Percentiles rank a stretch among this genome's conserved stretches.
Conservation (phyloP, 2,113 vertebrate genomes). For the Amia ocellicauda region DNA sequence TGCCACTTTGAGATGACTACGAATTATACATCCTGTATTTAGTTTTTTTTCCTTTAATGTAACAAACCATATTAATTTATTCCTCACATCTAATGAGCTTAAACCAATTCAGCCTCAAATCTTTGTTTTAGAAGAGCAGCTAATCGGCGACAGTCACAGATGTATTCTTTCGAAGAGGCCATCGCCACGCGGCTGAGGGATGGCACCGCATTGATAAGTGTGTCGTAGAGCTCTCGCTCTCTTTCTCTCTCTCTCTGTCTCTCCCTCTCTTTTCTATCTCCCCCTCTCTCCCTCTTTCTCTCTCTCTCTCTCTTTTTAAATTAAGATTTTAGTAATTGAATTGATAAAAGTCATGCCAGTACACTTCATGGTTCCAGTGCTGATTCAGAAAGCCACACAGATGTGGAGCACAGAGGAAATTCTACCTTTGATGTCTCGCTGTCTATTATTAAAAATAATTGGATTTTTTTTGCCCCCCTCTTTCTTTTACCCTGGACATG, state of each 20-base stretch:
- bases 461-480: slow-evolving; percentile 47
- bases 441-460: slow-evolving; percentile 71
- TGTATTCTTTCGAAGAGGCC: too few relatives aligned
- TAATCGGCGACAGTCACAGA: too few relatives aligned
- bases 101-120: too few relatives aligned
- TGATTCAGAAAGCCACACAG: slow-evolving; percentile 56
- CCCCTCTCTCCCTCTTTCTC: slow-evolving; percentile 29
- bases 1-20: neutral
- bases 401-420: slow-evolving; percentile 51
- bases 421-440: slow-evolving; percentile 71
- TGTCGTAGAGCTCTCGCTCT: slow-evolving; percentile 22
- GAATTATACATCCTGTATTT: too few relatives aligned
- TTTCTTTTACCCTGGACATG: slow-evolving; percentile 48
- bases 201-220: slow-evolving; percentile 39
- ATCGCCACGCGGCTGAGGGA: slow-evolving; percentile 16
- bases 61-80: too few relatives aligned
- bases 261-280: slow-evolving; percentile 15
- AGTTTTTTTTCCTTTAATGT: neutral
- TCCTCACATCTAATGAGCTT: too few relatives aligned
- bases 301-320: slow-evolving; percentile 40
- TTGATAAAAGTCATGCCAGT: slow-evolving; percentile 67
- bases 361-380: slow-evolving; percentile 61
- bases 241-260: neutral
- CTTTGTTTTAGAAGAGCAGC: too few relatives aligned
- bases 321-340: slow-evolving; percentile 72